phyloP scores from a whole-genome alignment of 2,113 vertebrate species.

The Strix uralensis region DNA sequence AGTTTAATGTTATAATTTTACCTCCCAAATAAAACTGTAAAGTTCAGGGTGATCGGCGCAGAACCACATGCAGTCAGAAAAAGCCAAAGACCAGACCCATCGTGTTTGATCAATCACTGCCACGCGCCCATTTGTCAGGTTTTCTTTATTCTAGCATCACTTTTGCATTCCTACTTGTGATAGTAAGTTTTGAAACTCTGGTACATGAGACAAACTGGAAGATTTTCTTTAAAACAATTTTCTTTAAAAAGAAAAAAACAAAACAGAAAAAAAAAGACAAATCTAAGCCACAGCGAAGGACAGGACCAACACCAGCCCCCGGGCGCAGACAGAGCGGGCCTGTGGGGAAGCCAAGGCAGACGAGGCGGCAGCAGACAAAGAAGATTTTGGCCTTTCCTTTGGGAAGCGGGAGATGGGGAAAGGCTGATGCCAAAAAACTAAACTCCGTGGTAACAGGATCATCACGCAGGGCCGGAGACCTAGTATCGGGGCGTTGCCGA shows the following conservation, averaged over 20 bases:
- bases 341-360: not conserved
- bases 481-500: rapidly evolving
- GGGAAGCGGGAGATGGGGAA: not conserved
- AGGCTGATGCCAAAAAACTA: not conserved
- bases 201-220: not conserved
- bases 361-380: not conserved
- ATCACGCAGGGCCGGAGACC: not conserved
- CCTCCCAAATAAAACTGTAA: not conserved
- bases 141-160: slow-evolving; percentile 59
- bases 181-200: not conserved
- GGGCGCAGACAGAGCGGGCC: not conserved
- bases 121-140: not conserved
- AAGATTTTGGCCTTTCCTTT: not conserved
- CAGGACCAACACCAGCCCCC: not conserved
- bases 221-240: not conserved
- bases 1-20: not conserved
- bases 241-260: not conserved
- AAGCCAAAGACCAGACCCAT: not conserved
- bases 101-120: not conserved
- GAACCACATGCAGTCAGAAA: not conserved
- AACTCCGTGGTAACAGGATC: not conserved
- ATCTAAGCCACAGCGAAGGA: not conserved
- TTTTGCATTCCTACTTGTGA: slow-evolving; percentile 15
- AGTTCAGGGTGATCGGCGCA: not conserved
- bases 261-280: not conserved